Evolutionary conservation across 2,888 invertebrate genomes (phyloP).

Genomic region (Nephrotoma guestfalica): DNA sequence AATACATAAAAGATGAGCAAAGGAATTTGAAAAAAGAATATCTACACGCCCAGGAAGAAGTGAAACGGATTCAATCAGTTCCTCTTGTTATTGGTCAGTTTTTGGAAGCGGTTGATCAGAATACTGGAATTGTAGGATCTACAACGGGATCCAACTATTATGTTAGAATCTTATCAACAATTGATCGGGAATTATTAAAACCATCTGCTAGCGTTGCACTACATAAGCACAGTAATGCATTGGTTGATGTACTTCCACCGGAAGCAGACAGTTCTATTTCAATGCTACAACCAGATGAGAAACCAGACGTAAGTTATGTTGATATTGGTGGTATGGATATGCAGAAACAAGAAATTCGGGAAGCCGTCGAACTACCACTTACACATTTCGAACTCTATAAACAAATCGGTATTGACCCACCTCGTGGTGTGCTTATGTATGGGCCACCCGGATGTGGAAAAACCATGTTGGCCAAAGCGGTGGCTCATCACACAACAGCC

Average conservation of each 20-base stretch:
- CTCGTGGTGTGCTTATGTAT: conserved; percentile 94
- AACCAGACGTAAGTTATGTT: conserved; percentile 92
- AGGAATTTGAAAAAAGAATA: conserved; percentile 97
- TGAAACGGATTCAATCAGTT: conserved; percentile 97
- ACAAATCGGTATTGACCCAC: conserved; percentile 98
- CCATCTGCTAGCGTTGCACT: conserved; percentile 97
- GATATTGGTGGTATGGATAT: conserved; percentile 99
- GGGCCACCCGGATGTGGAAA: conserved; percentile 99
- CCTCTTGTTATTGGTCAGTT: conserved; percentile 98
- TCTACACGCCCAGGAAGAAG: conserved; percentile 94
- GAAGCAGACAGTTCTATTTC: conserved; percentile 99
- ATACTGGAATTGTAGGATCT: conserved; percentile 97
- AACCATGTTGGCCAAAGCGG: conserved; percentile 98
- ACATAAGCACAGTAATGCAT: conserved; percentile 98
- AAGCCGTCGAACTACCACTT: conserved; percentile 89
- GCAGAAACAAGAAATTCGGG: conserved; percentile 98
- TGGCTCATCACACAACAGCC: conserved; percentile 97
- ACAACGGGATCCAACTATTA: conserved; percentile 99
- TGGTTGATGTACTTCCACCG: conserved; percentile 96
- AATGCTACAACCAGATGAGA: conserved; percentile 94
- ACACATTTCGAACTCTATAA: conserved; percentile 98
- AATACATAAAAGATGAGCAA: conserved; percentile 99
- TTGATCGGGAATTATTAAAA: conserved; percentile 92
- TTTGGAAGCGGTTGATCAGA: conserved; percentile 97
- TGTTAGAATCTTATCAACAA: conserved; percentile 94